Percentiles rank a stretch among this genome's conserved stretches.
phyloP scores from a whole-genome alignment of 2,113 vertebrate genomes.

The Tachuris rubrigastra region DNA sequence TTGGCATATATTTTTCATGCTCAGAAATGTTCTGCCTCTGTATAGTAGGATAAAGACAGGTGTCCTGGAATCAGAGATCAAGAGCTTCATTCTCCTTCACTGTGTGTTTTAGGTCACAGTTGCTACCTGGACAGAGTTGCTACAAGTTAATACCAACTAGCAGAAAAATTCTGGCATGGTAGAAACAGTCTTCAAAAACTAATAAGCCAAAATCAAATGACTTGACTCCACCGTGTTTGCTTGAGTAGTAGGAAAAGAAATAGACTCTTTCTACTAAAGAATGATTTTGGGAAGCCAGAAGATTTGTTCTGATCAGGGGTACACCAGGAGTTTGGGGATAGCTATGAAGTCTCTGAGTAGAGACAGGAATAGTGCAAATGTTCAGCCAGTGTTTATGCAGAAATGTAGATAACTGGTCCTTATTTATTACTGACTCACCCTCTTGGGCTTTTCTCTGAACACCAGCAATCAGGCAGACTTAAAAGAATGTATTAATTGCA shows the following conservation, averaged over 20 bases:
- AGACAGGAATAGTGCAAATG: neutral
- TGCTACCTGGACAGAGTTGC: neutral
- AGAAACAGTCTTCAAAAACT: neutral
- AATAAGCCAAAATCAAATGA: neutral
- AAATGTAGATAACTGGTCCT: neutral
- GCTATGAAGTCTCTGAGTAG: neutral
- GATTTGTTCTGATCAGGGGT: neutral
- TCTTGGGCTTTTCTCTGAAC: neutral
- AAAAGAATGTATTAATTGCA: constrained; percentile 12
- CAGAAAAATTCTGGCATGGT: neutral
- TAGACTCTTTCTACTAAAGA: neutral
- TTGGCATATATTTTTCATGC: neutral
- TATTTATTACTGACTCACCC: neutral
- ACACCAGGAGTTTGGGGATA: neutral
- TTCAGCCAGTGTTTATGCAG: neutral
- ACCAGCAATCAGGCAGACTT: neutral
- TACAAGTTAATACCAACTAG: neutral
- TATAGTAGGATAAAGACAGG: neutral
- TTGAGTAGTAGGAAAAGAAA: neutral
- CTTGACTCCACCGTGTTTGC: neutral
- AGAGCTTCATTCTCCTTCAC: neutral
- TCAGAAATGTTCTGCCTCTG: neutral
- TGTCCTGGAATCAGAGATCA: neutral
- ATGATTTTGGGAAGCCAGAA: neutral
- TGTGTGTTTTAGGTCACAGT: neutral